These are phyloP conservation scores for Stictonetta naevosa DNA, from an alignment of 2,113 vertebrate genomes.

Conservation along the genomic window DNA sequence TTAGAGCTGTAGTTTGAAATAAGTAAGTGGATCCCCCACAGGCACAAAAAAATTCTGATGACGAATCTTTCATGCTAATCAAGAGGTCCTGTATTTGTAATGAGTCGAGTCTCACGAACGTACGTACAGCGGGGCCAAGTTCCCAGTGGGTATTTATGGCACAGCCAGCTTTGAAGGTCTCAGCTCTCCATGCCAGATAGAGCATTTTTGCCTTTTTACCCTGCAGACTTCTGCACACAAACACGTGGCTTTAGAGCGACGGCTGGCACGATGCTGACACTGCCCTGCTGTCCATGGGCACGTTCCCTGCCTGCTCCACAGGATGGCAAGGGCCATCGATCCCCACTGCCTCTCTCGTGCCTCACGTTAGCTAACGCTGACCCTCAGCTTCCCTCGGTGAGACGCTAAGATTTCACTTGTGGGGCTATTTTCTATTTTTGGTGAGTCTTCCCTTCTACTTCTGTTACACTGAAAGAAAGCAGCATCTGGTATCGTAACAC, in stretches of 20 bases:
- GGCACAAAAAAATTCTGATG: conserved; percentile 43
- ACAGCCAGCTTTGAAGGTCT: background rate
- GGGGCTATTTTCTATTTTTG: conserved; percentile 13
- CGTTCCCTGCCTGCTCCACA: accelerated
- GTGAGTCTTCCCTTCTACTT: background rate
- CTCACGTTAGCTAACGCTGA: background rate
- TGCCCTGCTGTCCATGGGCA: accelerated
- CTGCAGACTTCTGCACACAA: background rate
- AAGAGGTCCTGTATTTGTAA: background rate
- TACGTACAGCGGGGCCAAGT: background rate
- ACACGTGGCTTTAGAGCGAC: accelerated
- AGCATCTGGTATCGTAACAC: conserved; percentile 34
- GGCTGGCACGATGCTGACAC: accelerated
- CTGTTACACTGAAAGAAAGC: background rate
- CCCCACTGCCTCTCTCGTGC: background rate
- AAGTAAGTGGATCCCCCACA: conserved; percentile 56
- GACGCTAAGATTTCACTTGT: background rate
- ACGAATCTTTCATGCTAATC: conserved; percentile 38
- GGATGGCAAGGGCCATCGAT: background rate
- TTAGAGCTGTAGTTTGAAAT: conserved; percentile 59
- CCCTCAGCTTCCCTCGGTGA: background rate
- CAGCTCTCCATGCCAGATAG: background rate
- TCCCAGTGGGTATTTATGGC: conserved; percentile 1
- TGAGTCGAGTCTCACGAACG: background rate
- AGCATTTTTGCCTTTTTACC: background rate